Evolutionary conservation across 2,888 invertebrate species (phyloP).

Genomic region (Mesorhabditis spiculigera): DNA sequence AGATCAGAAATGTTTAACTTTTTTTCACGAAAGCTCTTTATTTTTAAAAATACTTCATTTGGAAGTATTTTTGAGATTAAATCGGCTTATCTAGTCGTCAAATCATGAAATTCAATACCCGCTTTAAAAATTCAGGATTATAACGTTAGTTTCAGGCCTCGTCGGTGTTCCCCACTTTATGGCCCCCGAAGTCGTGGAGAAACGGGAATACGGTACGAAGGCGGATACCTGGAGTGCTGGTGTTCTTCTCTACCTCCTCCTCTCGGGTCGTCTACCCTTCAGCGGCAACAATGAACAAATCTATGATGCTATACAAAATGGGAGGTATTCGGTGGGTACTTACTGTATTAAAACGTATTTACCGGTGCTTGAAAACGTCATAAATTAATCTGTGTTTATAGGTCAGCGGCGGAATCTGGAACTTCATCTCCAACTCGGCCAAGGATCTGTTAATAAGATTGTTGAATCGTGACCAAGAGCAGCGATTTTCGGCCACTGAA

Average conservation of each 20-base stretch:
- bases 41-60: too few species aligned
- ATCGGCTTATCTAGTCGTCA: too few species aligned
- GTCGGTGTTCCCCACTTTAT: conserved; percentile 93
- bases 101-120: too few species aligned
- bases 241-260: conserved; percentile 78
- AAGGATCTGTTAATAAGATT: conserved; percentile 91
- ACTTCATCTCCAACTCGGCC: conserved; percentile 84
- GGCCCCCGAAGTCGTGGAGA: conserved; percentile 92
- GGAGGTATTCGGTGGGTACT: conserved; percentile 59
- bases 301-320: conserved; percentile 75
- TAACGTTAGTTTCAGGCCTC: conserved; percentile 65
- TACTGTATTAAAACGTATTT: not conserved
- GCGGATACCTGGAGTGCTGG: conserved; percentile 97
- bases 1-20: too few species aligned
- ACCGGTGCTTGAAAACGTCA: too few species aligned
- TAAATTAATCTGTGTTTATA: conserved; percentile 61
- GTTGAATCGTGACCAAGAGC: conserved; percentile 85
- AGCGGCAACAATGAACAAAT: conserved; percentile 87
- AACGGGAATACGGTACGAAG: conserved; percentile 67
- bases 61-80: too few species aligned
- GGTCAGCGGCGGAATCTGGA: conserved; percentile 75
- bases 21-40: too few species aligned
- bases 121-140: too few species aligned
- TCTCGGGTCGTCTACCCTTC: conserved; percentile 91
- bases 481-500: conserved; percentile 72